Evolutionary conservation across 1,140 invertebrate genomes (phyloP).

Genomic region (Drosophila carrolli): DNA sequence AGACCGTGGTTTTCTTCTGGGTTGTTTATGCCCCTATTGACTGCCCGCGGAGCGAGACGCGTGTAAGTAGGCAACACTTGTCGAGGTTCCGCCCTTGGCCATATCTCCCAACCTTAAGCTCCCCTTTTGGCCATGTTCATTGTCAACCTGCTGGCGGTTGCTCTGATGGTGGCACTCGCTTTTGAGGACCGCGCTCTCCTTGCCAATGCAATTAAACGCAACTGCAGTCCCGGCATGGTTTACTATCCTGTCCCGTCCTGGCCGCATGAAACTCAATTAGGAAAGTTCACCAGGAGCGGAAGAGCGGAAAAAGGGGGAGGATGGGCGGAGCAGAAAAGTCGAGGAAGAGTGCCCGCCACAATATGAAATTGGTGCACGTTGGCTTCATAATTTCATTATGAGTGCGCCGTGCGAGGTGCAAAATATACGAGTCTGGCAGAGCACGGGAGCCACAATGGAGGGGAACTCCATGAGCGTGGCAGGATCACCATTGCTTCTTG

Average conservation of each 20-base stretch:
- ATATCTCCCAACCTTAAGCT: neutral
- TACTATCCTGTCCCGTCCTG: conserved; percentile 42
- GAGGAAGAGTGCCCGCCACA: conserved; percentile 32
- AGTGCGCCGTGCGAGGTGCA: conserved; percentile 52
- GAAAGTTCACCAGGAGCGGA: conserved; percentile 47
- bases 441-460: conserved; percentile 24
- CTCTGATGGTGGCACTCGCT: conserved; percentile 33
- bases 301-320: neutral
- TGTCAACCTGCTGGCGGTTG: conserved; percentile 32
- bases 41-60: conserved; percentile 15
- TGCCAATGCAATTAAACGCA: conserved; percentile 76
- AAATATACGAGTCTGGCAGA: conserved; percentile 62
- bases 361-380: conserved; percentile 79
- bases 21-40: conserved; percentile 44
- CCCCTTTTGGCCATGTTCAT: conserved; percentile 17
- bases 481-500: conserved; percentile 21
- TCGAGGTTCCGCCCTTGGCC: conserved; percentile 1
- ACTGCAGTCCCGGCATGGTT: conserved; percentile 47
- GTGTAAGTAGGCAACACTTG: conserved; percentile 49
- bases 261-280: conserved; percentile 74
- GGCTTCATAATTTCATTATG: conserved; percentile 79
- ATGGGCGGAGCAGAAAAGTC: neutral
- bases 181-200: conserved; percentile 53
- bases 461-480: conserved; percentile 7
- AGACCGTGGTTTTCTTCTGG: conserved; percentile 5